phyloP scores from a whole-genome alignment of 2,888 invertebrate species.

The Agelastica alni region DNA sequence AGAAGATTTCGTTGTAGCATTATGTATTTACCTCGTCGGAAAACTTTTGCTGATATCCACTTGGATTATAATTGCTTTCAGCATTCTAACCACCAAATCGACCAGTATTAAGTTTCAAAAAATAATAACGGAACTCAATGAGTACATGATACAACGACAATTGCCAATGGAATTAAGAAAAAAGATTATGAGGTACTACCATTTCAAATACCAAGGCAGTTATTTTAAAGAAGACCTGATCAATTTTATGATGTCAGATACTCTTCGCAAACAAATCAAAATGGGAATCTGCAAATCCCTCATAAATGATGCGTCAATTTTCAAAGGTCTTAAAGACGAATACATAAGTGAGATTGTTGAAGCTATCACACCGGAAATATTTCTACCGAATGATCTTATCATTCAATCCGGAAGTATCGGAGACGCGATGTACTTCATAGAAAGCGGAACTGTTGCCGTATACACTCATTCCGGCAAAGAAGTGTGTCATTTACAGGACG shows the following conservation, averaged over 20 bases:
- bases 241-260: constrained; percentile 27
- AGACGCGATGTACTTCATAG: constrained; percentile 68
- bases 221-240: constrained; percentile 55
- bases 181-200: constrained; percentile 52
- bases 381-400: constrained; percentile 65
- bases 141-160: constrained; percentile 53
- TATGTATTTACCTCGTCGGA: constrained; percentile 10
- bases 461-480: constrained; percentile 65
- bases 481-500: constrained; percentile 60
- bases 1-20: constrained; percentile 10
- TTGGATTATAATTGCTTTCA: constrained; percentile 14
- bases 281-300: constrained; percentile 62
- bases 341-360: constrained; percentile 60
- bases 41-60: constrained; percentile 17
- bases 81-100: constrained; percentile 12
- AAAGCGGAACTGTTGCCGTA: constrained; percentile 65
- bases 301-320: constrained; percentile 61
- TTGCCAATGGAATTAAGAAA: constrained; percentile 50
- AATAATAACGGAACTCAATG: constrained; percentile 52
- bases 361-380: constrained; percentile 62
- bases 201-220: constrained; percentile 52
- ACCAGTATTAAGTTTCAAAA: constrained; percentile 53
- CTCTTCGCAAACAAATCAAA: constrained; percentile 58
- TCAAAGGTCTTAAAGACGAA: constrained; percentile 58
- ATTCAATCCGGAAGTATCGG: constrained; percentile 63